These are phyloP conservation scores for Drosophila quadrilineata DNA, from an alignment of 1,140 invertebrate genomes.

Conservation along the genomic window DNA sequence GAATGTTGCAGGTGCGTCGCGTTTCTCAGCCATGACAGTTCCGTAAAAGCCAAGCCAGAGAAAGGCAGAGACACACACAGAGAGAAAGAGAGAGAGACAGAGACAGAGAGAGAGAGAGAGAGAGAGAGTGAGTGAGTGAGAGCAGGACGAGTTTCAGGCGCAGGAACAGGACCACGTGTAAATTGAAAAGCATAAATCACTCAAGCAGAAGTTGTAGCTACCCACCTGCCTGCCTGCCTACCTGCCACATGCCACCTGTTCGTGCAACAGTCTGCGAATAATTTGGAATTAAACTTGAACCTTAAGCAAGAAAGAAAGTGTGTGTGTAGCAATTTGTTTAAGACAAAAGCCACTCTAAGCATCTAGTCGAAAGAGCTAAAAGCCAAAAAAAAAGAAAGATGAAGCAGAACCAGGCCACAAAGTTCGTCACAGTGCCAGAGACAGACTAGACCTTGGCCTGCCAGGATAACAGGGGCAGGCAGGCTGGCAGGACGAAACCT, in stretches of 20 bases:
- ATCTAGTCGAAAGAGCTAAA: constrained; percentile 4
- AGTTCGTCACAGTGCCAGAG: constrained; percentile 39
- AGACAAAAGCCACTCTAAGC: constrained; percentile 63
- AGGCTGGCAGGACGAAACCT: too few species aligned
- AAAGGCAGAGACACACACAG: too few species aligned
- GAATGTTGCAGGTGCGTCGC: constrained; percentile 5
- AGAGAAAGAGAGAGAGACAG: too few species aligned
- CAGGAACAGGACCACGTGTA: constrained; percentile 38
- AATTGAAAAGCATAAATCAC: constrained; percentile 79
- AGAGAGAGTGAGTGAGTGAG: too few species aligned
- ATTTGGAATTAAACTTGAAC: constrained; percentile 76
- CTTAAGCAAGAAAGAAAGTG: too few species aligned
- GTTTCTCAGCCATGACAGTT: constrained; percentile 45
- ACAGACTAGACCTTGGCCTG: neutral
- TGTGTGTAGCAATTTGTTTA: constrained; percentile 78
- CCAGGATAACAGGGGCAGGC: constrained; percentile 11
- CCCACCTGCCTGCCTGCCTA: neutral
- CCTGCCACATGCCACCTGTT: constrained; percentile 5
- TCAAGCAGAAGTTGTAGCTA: constrained; percentile 68
- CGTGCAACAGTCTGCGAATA: constrained; percentile 51
- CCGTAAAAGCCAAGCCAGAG: constrained; percentile 23
- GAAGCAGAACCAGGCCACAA: constrained; percentile 40
- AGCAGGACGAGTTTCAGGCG: too few species aligned
- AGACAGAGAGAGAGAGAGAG: too few species aligned
- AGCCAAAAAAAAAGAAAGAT: neutral